These are phyloP conservation scores for Subacronicta megacephala DNA, from an alignment of 2,888 invertebrate species.

Conservation along the genomic window DNA sequence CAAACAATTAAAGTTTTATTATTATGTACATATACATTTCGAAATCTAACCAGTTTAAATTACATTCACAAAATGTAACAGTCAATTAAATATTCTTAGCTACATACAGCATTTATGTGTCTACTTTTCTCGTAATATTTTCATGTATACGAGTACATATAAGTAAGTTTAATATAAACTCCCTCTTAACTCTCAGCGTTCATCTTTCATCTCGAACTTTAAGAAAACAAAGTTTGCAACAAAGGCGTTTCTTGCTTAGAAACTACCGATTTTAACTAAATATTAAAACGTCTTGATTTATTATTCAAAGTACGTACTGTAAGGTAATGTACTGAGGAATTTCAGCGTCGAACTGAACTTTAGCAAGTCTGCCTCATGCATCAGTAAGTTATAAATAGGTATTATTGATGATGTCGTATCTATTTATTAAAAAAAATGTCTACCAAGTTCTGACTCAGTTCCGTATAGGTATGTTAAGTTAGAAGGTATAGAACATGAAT, in stretches of 20 bases:
- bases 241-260: conserved; percentile 57
- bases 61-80: conserved; percentile 30
- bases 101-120: conserved; percentile 18
- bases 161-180: conserved; percentile 49
- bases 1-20: too few species aligned
- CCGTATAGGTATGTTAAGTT: too few species aligned
- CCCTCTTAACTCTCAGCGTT: conserved; percentile 51
- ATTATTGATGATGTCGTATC: too few species aligned
- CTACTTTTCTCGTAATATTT: conserved; percentile 23
- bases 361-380: neutral
- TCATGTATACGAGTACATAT: conserved; percentile 11
- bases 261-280: conserved; percentile 53
- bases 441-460: too few species aligned
- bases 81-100: conserved; percentile 7
- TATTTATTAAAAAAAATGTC: too few species aligned
- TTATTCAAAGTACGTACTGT: conserved; percentile 3
- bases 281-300: conserved; percentile 35
- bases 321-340: neutral
- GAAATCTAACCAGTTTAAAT: conserved; percentile 9
- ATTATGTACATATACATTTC: too few species aligned
- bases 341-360: neutral
- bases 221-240: conserved; percentile 58
- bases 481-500: too few species aligned
- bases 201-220: conserved; percentile 53
- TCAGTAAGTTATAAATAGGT: too few species aligned